Conservation (phyloP, 2,888 invertebrate species). For the Masnerella sp. region DNA sequence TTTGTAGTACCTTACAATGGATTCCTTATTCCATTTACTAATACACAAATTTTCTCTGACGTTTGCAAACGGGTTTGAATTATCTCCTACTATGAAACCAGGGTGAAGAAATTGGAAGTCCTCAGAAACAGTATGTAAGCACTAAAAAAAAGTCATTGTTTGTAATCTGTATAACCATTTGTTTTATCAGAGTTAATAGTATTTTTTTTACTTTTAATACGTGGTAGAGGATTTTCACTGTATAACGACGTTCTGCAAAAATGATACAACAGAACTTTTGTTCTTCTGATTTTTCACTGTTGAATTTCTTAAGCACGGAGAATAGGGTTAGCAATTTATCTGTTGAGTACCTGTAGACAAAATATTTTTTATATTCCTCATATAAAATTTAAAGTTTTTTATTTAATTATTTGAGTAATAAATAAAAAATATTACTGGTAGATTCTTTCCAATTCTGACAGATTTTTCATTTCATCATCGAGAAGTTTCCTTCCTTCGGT, state of each 20-base stretch:
- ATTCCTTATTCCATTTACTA: conserved; percentile 25
- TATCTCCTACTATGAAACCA: conserved; percentile 15
- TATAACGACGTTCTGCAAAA: conserved; percentile 85
- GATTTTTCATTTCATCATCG: conserved; percentile 77
- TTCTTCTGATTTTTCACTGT: conserved; percentile 65
- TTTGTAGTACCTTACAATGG: conserved; percentile 10
- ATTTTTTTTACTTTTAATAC: conserved; percentile 80
- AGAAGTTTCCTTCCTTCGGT: conserved; percentile 79
- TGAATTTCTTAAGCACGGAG: conserved; percentile 81
- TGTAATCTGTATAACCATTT: background rate
- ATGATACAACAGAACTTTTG: conserved; percentile 83
- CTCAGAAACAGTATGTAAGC: background rate
- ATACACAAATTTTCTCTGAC: conserved; percentile 13
- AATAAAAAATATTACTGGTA: conserved; percentile 74
- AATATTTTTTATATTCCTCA: too few relatives aligned
- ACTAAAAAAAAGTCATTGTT: conserved; percentile 17
- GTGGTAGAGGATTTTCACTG: conserved; percentile 86
- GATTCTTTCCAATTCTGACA: conserved; percentile 78
- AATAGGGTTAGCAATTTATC: conserved; percentile 83
- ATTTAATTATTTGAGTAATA: background rate
- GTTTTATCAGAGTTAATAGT: too few relatives aligned
- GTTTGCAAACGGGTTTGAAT: background rate
- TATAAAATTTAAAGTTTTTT: background rate
- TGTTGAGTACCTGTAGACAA: conserved; percentile 80
- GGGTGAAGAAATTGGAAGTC: conserved; percentile 66